A percentile compares a stretch with the other conserved stretches of the same genome.
These are phyloP conservation scores for Megathymus violae DNA, from an alignment of 1,140 invertebrate species.

Conservation along the genomic window DNA sequence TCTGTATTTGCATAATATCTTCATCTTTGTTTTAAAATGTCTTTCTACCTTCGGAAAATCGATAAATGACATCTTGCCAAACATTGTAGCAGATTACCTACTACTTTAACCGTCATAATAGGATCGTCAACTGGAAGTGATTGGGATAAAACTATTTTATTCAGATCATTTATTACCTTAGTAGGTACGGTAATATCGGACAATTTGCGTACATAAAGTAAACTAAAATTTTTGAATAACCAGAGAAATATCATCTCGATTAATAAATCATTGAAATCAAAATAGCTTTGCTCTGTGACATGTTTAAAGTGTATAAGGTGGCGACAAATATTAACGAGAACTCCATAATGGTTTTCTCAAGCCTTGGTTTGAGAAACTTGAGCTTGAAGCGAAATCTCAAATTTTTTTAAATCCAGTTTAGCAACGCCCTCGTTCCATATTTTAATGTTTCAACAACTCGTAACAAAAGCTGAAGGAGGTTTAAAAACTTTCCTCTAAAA, in stretches of 20 bases:
- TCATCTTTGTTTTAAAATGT: no score
- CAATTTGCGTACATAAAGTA: no score
- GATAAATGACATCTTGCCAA: no score
- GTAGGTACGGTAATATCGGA: no score
- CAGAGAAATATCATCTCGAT: background rate
- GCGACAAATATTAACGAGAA: constrained; percentile 20
- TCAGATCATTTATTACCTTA: no score
- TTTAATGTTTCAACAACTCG: constrained; percentile 32
- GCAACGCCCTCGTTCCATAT: constrained; percentile 20
- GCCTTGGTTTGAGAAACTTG: constrained; percentile 4
- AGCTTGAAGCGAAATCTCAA: constrained; percentile 11
- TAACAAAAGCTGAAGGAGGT: constrained; percentile 28
- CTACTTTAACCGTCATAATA: no score
- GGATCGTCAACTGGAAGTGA: no score
- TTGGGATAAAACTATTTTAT: no score
- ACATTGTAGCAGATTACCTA: no score
- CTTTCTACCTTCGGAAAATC: no score
- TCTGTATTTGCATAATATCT: no score
- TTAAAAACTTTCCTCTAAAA: constrained; percentile 22
- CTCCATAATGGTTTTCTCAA: constrained; percentile 9
- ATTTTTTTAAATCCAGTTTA: constrained; percentile 21
- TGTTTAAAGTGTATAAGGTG: constrained; percentile 14
- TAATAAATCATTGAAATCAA: background rate
- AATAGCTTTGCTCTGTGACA: constrained; percentile 6
- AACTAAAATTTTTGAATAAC: no score